phyloP scores from a whole-genome alignment of 2,113 vertebrate species.

The Narcine bancroftii region DNA sequence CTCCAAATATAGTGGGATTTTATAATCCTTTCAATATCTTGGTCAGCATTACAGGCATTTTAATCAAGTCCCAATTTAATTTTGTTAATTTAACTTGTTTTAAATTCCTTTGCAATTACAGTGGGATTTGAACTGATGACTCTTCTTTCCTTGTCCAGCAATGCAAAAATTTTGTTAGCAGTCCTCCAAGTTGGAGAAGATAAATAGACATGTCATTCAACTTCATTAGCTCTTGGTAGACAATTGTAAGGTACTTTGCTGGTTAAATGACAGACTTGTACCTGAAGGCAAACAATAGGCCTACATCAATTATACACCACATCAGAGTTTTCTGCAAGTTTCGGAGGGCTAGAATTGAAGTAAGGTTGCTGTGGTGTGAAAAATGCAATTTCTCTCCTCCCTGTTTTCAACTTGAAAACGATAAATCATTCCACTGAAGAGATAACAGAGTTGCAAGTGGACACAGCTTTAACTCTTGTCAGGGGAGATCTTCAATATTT shows the following conservation, averaged over 20 bases:
- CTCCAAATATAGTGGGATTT: too few relatives aligned
- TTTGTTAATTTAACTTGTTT: too few relatives aligned
- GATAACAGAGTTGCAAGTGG: constrained; percentile 74
- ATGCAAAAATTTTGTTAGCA: constrained; percentile 50
- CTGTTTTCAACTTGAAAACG: constrained; percentile 68
- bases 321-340: constrained; percentile 63
- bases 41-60: too few relatives aligned
- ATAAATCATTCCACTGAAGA: constrained; percentile 80
- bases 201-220: constrained; percentile 71
- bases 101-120: too few relatives aligned
- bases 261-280: constrained; percentile 71
- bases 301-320: constrained; percentile 71
- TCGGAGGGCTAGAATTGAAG: constrained; percentile 51
- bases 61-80: too few relatives aligned
- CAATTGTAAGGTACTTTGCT: constrained; percentile 63
- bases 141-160: too few relatives aligned
- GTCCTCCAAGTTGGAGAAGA: constrained; percentile 65
- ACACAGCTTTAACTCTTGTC: constrained; percentile 73
- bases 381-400: constrained; percentile 69
- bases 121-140: too few relatives aligned
- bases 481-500: constrained; percentile 66
- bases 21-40: too few relatives aligned
- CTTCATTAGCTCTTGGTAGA: constrained; percentile 69
- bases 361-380: constrained; percentile 55
- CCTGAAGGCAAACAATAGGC: constrained; percentile 62